Evolutionary conservation across 2,888 invertebrate species (phyloP).

Genomic region (Unio pictorum): DNA sequence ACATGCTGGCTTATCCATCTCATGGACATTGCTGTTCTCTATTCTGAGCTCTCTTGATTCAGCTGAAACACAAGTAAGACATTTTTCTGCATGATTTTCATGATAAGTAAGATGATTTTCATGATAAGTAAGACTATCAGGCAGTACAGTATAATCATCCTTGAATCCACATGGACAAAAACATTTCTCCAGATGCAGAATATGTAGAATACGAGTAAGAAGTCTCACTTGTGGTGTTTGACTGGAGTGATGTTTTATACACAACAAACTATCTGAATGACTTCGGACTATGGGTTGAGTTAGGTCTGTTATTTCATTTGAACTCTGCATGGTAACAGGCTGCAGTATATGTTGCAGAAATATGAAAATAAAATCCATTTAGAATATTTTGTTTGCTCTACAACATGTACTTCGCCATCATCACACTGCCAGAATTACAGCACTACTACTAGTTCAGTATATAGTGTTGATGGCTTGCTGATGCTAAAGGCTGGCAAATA

Average conservation of each 20-base stretch:
- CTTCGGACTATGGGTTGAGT: conserved; percentile 3
- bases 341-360: no score
- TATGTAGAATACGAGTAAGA: conserved; percentile 22
- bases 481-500: no score
- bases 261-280: conserved; percentile 33
- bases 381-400: no score
- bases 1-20: conserved; percentile 31
- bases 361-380: no score
- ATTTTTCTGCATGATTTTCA: conserved; percentile 8
- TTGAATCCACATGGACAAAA: conserved; percentile 6
- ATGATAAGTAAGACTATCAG: no score
- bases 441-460: no score
- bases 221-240: conserved; percentile 11
- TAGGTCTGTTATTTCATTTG: no score
- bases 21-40: conserved; percentile 24
- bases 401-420: no score
- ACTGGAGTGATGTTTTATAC: conserved; percentile 10
- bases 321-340: no score
- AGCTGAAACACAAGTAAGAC: conserved; percentile 23
- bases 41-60: conserved; percentile 14
- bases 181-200: conserved; percentile 33
- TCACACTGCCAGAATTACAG: no score
- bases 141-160: no score
- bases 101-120: neutral
- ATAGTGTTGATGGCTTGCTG: no score